These are phyloP conservation scores for Epizoanthus stellaris DNA, from an alignment of 92 coral and sea anemone genomes.

Conservation along the genomic window DNA sequence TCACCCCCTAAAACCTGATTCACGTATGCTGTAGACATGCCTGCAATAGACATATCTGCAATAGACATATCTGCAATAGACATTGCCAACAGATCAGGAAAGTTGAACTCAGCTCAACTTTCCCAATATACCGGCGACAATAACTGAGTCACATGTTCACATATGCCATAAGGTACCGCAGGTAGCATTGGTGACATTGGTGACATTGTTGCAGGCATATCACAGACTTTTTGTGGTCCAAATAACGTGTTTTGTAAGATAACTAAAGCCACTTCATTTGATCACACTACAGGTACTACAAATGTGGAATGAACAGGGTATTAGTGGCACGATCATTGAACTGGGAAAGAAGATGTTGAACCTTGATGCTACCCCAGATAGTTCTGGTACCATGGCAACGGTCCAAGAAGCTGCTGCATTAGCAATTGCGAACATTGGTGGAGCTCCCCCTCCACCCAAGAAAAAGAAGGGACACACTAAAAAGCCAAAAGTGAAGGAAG, in stretches of 20 bases:
- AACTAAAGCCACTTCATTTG: not conserved
- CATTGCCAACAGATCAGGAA: too few relatives aligned
- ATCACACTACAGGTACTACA: conserved; percentile 65
- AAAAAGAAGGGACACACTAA: conserved; percentile 75
- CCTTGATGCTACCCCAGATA: conserved; percentile 91
- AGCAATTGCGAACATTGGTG: conserved; percentile 80
- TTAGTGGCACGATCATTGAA: conserved; percentile 85
- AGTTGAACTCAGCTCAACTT: too few relatives aligned
- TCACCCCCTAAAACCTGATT: too few relatives aligned
- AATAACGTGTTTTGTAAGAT: not conserved
- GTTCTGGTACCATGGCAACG: conserved; percentile 81
- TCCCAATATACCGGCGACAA: too few relatives aligned
- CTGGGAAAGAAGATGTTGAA: conserved; percentile 86
- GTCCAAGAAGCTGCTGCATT: conserved; percentile 81
- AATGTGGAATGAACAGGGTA: conserved; percentile 77
- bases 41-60: too few relatives aligned
- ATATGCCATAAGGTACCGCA: too few relatives aligned
- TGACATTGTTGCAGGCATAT: too few relatives aligned
- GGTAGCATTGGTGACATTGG: too few relatives aligned
- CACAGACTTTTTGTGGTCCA: too few relatives aligned
- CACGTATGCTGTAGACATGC: too few relatives aligned
- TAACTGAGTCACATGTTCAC: too few relatives aligned
- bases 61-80: too few relatives aligned
- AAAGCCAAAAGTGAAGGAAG: conserved; percentile 62
- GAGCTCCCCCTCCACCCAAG: conserved; percentile 69